Conservation (phyloP, 2,888 invertebrate genomes). For the Toxonevra muliebris region DNA sequence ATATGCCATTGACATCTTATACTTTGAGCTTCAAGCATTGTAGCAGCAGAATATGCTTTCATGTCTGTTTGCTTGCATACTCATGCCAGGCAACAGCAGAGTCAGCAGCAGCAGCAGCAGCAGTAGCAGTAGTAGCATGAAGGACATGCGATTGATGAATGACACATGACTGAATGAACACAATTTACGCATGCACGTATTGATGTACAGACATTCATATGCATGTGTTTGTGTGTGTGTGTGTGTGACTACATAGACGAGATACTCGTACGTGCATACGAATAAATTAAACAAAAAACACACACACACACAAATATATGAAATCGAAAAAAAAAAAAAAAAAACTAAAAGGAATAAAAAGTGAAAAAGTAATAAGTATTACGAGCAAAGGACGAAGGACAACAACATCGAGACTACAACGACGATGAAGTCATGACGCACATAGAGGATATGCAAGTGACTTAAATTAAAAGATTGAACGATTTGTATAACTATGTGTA, state of each 20-base stretch:
- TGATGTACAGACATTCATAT: constrained; percentile 9
- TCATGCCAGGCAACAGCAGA: background rate
- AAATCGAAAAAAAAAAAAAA: constrained; percentile 8
- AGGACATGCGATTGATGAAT: background rate
- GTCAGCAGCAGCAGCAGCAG: background rate
- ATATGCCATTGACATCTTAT: too few relatives aligned
- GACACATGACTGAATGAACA: background rate
- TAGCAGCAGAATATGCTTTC: too few relatives aligned
- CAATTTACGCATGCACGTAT: background rate
- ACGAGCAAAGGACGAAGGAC: constrained; percentile 17
- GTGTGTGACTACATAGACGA: constrained; percentile 9
- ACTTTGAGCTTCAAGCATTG: too few relatives aligned
- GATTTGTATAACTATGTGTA: background rate
- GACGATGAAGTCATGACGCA: constrained; percentile 18
- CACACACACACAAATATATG: too few relatives aligned
- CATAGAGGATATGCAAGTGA: background rate
- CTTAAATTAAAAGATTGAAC: background rate
- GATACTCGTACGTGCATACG: constrained; percentile 7
- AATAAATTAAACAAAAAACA: constrained; percentile 8
- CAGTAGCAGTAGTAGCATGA: background rate
- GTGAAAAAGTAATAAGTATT: constrained; percentile 15
- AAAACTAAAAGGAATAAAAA: constrained; percentile 4
- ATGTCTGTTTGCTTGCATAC: too few relatives aligned
- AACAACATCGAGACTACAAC: constrained; percentile 26
- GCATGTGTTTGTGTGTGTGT: constrained; percentile 11